A percentile compares a stretch with the other conserved stretches of the same genome.
phyloP scores from a whole-genome alignment of 2,797 vertebrate genomes.

The Poecilia gillii region DNA sequence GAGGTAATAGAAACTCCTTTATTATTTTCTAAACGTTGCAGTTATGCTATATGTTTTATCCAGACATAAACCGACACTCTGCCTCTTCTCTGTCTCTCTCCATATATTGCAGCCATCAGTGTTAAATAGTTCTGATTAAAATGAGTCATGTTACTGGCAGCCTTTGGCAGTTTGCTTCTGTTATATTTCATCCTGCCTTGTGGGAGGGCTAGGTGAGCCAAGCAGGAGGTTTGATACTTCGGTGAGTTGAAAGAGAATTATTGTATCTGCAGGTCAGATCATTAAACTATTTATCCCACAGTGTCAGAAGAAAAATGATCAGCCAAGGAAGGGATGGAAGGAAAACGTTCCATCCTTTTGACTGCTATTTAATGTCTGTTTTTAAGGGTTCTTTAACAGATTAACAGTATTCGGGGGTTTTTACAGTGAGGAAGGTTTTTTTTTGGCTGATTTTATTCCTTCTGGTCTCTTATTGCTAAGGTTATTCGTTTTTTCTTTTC shows the following conservation, averaged over 20 bases:
- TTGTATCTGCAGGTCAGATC: constrained; percentile 50
- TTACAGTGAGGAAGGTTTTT: background rate
- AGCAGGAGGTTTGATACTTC: constrained; percentile 36
- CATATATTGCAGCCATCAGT: background rate
- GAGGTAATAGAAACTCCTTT: constrained; percentile 15
- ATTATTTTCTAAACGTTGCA: constrained; percentile 1
- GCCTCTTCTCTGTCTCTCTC: background rate
- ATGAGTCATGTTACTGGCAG: constrained; percentile 24
- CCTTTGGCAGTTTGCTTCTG: constrained; percentile 20
- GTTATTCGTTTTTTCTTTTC: background rate
- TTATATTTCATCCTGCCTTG: constrained; percentile 35
- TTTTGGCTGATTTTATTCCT: background rate
- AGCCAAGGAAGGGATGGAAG: constrained; percentile 1
- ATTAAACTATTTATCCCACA: constrained; percentile 45
- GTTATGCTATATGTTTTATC: background rate
- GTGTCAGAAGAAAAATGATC: constrained; percentile 35
- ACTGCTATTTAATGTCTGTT: background rate
- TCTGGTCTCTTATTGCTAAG: background rate
- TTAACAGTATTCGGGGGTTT: background rate
- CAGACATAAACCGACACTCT: background rate
- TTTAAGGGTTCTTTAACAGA: background rate
- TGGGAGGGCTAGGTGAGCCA: constrained; percentile 33
- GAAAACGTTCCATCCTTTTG: constrained; percentile 2
- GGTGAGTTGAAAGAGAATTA: constrained; percentile 43
- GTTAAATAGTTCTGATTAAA: constrained; percentile 29